phyloP scores from a whole-genome alignment of 2,888 invertebrate genomes.

The Panopea generosa region DNA sequence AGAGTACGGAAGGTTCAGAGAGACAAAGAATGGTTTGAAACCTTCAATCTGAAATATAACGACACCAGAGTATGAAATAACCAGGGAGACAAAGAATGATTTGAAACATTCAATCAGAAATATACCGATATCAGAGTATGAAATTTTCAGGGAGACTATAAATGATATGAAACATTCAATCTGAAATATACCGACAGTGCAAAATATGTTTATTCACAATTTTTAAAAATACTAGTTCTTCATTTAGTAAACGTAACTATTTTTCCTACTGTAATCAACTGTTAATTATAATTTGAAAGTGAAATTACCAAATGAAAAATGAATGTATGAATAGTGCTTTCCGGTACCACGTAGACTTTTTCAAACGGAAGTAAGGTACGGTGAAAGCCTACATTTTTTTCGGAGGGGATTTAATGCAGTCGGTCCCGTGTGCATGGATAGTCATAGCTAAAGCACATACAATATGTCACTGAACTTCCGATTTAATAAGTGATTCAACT shows the following conservation, averaged over 20 bases:
- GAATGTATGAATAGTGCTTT: background rate
- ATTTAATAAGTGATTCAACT: too few species aligned
- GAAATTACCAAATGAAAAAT: background rate
- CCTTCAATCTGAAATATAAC: conserved; percentile 88
- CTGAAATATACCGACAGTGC: conserved; percentile 81
- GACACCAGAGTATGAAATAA: conserved; percentile 92
- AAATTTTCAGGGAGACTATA: conserved; percentile 94
- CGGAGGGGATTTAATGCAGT: too few species aligned
- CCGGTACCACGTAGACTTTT: too few species aligned
- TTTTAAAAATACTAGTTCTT: too few species aligned
- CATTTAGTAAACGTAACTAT: too few species aligned
- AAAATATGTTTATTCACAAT: too few species aligned
- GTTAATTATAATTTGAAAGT: background rate
- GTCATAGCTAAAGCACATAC: too few species aligned
- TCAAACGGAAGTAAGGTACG: too few species aligned
- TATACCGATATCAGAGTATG: conserved; percentile 88
- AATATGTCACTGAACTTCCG: too few species aligned
- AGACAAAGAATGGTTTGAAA: conserved; percentile 93
- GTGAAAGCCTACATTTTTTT: too few species aligned
- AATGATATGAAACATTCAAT: conserved; percentile 93
- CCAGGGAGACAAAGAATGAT: conserved; percentile 93
- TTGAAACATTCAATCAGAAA: conserved; percentile 90
- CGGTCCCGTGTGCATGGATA: too few species aligned
- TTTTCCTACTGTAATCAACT: background rate
- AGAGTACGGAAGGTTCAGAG: conserved; percentile 94